Evolutionary conservation across 2,113 vertebrate genomes (phyloP).

Genomic region (Pteropus alecto): DNA sequence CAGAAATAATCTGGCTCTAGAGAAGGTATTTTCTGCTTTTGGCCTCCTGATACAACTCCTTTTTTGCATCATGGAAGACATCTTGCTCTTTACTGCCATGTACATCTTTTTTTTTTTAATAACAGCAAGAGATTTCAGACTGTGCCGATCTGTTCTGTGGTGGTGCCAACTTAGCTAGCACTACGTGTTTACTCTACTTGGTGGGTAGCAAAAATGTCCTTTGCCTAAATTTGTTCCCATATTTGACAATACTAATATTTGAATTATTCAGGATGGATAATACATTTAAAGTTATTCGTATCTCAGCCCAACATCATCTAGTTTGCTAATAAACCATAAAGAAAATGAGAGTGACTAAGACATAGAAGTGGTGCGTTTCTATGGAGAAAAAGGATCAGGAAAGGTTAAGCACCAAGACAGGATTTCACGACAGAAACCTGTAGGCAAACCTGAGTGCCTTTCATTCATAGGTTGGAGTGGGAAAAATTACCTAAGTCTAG

Average conservation of each 20-base stretch:
- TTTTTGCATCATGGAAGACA: neutral
- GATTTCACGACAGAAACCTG: neutral
- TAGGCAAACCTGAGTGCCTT: neutral
- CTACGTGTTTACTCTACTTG: neutral
- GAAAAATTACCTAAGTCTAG: neutral
- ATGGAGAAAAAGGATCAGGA: neutral
- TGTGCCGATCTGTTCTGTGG: neutral
- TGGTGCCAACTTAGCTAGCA: neutral
- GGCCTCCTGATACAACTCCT: neutral
- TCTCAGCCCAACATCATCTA: neutral
- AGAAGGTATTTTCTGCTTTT: neutral
- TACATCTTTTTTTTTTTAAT: neutral
- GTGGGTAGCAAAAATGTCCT: neutral
- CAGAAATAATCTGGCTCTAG: neutral
- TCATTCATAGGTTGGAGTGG: neutral
- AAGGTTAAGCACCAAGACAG: neutral
- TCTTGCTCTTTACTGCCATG: neutral
- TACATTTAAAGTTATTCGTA: neutral
- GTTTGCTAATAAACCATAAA: conserved; percentile 26
- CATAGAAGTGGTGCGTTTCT: neutral
- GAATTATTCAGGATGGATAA: neutral
- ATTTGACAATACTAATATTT: conserved; percentile 20
- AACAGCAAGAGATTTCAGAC: neutral
- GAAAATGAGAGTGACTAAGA: neutral
- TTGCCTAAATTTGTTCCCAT: neutral